Conservation (phyloP, 1,140 invertebrate species). For the Drosophila equinoxialis region DNA sequence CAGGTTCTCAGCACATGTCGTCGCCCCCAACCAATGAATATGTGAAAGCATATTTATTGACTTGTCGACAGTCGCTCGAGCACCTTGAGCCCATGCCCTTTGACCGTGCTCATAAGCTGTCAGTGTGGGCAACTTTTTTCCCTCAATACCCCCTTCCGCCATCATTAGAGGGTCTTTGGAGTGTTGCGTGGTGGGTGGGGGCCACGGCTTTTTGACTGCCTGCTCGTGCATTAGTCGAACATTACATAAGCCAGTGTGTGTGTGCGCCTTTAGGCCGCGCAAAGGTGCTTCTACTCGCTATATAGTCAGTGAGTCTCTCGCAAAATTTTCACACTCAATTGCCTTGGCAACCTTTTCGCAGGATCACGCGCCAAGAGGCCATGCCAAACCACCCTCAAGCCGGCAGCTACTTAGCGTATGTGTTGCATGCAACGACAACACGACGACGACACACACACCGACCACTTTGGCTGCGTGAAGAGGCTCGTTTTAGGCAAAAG, state of each 20-base stretch:
- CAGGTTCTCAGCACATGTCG: slow-evolving; percentile 33
- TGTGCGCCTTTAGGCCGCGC: slow-evolving; percentile 12
- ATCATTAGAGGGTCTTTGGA: background rate
- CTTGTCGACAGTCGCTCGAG: slow-evolving; percentile 63
- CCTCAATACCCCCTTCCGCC: background rate
- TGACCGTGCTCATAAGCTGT: slow-evolving; percentile 71
- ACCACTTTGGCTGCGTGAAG: background rate
- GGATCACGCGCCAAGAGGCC: slow-evolving; percentile 65
- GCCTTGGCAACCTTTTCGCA: slow-evolving; percentile 78
- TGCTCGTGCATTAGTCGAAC: slow-evolving; percentile 77
- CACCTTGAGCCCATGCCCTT: slow-evolving; percentile 35
- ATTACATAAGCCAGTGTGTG: slow-evolving; percentile 38
- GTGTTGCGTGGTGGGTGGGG: background rate
- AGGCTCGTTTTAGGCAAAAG: slow-evolving; percentile 32
- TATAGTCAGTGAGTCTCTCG: slow-evolving; percentile 14
- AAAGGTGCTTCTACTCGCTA: slow-evolving; percentile 9
- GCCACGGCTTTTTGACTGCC: slow-evolving; percentile 73
- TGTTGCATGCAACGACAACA: slow-evolving; percentile 68
- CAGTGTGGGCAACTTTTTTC: slow-evolving; percentile 46
- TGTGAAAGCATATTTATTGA: slow-evolving; percentile 74
- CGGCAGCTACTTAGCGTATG: slow-evolving; percentile 71
- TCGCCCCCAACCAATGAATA: slow-evolving; percentile 55
- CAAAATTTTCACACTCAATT: slow-evolving; percentile 80
- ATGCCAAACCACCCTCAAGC: slow-evolving; percentile 21
- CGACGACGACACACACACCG: slow-evolving; percentile 27